These are phyloP conservation scores for Idris sp. DNA, from an alignment of 1,140 invertebrate genomes.

Conservation along the genomic window DNA sequence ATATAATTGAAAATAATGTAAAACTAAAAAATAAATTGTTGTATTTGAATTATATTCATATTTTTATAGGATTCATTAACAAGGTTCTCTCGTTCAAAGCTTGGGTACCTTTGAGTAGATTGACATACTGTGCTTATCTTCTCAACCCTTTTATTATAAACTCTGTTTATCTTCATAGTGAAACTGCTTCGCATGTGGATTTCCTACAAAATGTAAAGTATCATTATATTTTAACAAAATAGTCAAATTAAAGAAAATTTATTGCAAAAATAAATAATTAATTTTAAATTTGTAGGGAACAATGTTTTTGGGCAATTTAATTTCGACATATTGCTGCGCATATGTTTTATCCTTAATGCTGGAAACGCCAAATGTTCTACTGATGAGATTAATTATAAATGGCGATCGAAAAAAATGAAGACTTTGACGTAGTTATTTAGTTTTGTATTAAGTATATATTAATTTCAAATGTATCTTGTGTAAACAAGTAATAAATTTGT, in stretches of 20 bases:
- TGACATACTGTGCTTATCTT: constrained; percentile 78
- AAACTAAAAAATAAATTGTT: not conserved
- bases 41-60: too few relatives aligned
- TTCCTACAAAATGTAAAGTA: constrained; percentile 68
- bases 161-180: constrained; percentile 64
- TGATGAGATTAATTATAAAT: constrained; percentile 61
- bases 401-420: constrained; percentile 35
- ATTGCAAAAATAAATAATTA: constrained; percentile 1
- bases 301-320: constrained; percentile 57
- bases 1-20: constrained; percentile 1
- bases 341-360: constrained; percentile 66
- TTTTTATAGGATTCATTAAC: constrained; percentile 70
- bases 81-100: constrained; percentile 73
- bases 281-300: constrained; percentile 64
- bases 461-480: too few relatives aligned
- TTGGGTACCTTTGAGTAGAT: constrained; percentile 77
- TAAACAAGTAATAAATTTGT: too few relatives aligned
- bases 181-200: constrained; percentile 63
- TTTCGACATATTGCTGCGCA: constrained; percentile 64
- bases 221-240: constrained; percentile 8
- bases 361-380: constrained; percentile 69
- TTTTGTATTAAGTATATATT: constrained; percentile 1
- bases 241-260: too few relatives aligned
- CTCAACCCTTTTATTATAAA: constrained; percentile 77
- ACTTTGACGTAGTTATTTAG: not conserved